A percentile compares a stretch with the other conserved stretches of the same genome.
These are phyloP conservation scores for Tetramorium bicarinatum DNA, from an alignment of 2,888 invertebrate species.

Conservation along the genomic window DNA sequence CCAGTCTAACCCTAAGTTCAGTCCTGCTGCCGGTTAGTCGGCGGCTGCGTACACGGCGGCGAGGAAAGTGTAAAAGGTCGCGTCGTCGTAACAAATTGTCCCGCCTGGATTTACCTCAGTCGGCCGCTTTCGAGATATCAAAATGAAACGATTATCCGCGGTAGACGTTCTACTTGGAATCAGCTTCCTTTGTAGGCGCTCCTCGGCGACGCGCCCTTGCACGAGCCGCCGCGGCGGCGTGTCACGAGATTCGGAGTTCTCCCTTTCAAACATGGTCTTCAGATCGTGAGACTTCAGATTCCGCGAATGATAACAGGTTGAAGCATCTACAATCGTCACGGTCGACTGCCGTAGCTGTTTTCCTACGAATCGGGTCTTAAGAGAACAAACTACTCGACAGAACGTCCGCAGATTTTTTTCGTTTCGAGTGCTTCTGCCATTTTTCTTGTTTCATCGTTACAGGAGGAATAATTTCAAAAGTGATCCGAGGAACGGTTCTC, in stretches of 20 bases:
- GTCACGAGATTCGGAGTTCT: constrained; percentile 29
- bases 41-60: constrained; percentile 48
- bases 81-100: constrained; percentile 74
- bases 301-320: constrained; percentile 23
- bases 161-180: constrained; percentile 68
- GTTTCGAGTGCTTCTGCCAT: background rate
- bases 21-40: constrained; percentile 70
- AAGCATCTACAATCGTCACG: constrained; percentile 3
- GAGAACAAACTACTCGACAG: background rate
- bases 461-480: constrained; percentile 30
- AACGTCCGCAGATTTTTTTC: background rate
- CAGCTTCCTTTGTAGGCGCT: constrained; percentile 49
- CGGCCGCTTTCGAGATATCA: constrained; percentile 70
- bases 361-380: background rate
- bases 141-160: constrained; percentile 67
- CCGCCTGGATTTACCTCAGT: constrained; percentile 72
- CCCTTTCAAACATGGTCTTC: constrained; percentile 17
- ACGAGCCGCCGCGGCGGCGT: background rate
- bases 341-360: background rate
- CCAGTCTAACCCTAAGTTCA: constrained; percentile 77
- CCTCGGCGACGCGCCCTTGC: constrained; percentile 45
- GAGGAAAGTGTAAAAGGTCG: constrained; percentile 66
- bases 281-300: constrained; percentile 15
- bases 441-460: background rate
- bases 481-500: constrained; percentile 38